Evolutionary conservation across 2,113 vertebrate species (phyloP).

Genomic region (Tachuris rubrigastra): DNA sequence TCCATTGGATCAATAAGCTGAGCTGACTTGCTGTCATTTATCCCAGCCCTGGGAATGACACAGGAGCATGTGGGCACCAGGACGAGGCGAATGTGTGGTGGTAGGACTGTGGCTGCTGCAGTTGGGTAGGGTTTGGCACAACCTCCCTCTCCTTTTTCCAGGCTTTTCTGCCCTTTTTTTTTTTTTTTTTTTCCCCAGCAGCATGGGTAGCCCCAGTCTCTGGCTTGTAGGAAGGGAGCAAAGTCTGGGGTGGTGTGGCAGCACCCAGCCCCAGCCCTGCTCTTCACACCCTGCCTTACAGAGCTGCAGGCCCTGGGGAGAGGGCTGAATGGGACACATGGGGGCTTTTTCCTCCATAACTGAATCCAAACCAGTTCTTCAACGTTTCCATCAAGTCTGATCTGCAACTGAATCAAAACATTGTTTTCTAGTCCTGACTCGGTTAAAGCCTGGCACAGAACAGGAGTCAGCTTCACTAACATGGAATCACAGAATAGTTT

Average conservation of each 20-base stretch:
- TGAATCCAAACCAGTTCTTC: background rate
- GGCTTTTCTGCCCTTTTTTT: background rate
- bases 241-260: background rate
- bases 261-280: fast-evolving
- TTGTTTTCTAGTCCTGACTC: background rate
- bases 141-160: background rate
- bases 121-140: background rate
- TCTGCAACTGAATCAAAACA: background rate
- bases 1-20: background rate
- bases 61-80: background rate
- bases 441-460: background rate
- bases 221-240: background rate
- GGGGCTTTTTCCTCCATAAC: background rate
- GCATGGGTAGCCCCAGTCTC: background rate
- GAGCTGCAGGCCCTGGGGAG: background rate
- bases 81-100: background rate
- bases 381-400: background rate
- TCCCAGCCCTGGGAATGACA: background rate
- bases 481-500: background rate
- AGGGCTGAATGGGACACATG: too few relatives aligned
- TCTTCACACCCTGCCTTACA: fast-evolving
- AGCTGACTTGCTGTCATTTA: background rate
- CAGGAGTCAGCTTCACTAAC: background rate
- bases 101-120: background rate
- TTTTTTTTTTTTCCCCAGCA: background rate